Percentiles rank a stretch among this genome's conserved stretches.
phyloP scores from a whole-genome alignment of 2,113 vertebrate genomes.

The Aplodontia rufa region DNA sequence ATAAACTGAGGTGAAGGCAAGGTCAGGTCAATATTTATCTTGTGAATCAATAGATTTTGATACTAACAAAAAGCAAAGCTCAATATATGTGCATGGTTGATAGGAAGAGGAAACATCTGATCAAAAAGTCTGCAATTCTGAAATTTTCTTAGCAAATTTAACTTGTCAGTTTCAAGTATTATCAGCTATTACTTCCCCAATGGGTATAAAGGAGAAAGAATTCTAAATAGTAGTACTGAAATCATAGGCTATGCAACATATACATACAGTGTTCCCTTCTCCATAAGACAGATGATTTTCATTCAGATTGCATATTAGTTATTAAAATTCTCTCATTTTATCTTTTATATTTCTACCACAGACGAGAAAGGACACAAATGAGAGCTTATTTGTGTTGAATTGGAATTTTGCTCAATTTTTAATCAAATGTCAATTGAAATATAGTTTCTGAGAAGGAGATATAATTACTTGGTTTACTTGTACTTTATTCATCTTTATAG shows the following conservation, averaged over 20 bases:
- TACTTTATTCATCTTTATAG: background rate
- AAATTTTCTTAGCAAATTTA: constrained; percentile 73
- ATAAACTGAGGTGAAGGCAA: constrained; percentile 85
- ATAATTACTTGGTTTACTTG: background rate
- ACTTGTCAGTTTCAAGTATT: constrained; percentile 43
- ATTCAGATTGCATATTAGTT: background rate
- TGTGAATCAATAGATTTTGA: constrained; percentile 85
- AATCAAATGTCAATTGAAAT: background rate
- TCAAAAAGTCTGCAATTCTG: constrained; percentile 76
- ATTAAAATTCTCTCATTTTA: constrained; percentile 8
- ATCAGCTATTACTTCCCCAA: background rate
- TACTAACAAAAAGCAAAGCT: constrained; percentile 84
- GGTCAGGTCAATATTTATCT: constrained; percentile 88
- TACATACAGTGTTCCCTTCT: background rate
- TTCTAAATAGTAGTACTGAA: constrained; percentile 9
- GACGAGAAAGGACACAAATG: background rate
- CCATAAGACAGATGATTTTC: background rate
- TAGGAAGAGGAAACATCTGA: constrained; percentile 70
- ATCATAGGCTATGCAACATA: background rate
- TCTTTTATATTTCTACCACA: background rate
- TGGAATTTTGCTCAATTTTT: constrained; percentile 13
- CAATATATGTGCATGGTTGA: constrained; percentile 78
- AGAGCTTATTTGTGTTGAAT: background rate
- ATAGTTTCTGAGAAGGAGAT: background rate
- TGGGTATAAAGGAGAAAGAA: background rate